Base-by-base conservation (phyloP, 2,888 invertebrate species). In the Protophormia terraenovae region DNA sequence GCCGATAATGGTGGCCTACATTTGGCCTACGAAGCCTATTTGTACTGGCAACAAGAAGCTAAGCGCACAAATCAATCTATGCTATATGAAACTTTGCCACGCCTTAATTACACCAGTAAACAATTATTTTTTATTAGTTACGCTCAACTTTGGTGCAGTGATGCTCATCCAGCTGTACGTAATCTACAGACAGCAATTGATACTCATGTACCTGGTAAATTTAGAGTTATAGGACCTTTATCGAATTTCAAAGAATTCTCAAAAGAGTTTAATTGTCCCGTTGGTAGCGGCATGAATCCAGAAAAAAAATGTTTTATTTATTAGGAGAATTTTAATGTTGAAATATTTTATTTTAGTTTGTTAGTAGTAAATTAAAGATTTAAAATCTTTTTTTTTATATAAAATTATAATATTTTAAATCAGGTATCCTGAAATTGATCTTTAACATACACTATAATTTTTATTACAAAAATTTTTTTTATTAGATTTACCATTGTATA, bases 1-100 rank as follows among this genome's bases (percentile, higher is more conserved):
- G 92, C 92, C 35, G 92, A 92, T 29, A 92, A 91, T 76, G 92
- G 91, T 0, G 92, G 90, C 6, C 19, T 92, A 8, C 89, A 90
- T 16, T 84, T 92, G 47, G 91, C 92, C 16, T 92, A 89, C 64
- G 85, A 86, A 16, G 91, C 92, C 35, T 92, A 92, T 86, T 80
- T 88, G 14, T 87, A 86, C 6, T 91, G 92, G 91, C 87, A 88
- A 45, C 73, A 89, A 3, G 77, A 88, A 2, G 84, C 82, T 0
- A 35, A 60, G 27, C 67, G 83, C 14, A 86, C 67, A 10, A 35
- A 69, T 1, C 50, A 83, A 16, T 58, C 86, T 5, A 35, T 89
- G 71, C 45, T 35, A 4, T 84, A 81, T 24, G 92, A 92, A 79
- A 87, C 82, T 6, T 77, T 92, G 38, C 89, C 92, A 2, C 81